A percentile compares a stretch with the other conserved stretches of the same genome.
phyloP scores from a whole-genome alignment of 2,113 vertebrate species.

The Puffinus mauretanicus region DNA sequence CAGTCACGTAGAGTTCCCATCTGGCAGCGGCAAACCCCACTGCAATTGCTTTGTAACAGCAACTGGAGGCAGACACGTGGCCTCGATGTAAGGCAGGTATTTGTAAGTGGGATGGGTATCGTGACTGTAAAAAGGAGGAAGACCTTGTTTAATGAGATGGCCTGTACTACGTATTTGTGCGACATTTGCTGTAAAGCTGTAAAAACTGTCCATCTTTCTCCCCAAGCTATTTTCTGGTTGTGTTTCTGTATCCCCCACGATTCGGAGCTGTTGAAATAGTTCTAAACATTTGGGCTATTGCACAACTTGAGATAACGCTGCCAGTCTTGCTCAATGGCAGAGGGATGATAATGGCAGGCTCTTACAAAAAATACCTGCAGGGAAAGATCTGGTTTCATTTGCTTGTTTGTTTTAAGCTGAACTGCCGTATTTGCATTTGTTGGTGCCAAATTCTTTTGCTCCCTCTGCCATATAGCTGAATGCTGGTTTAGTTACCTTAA shows the following conservation, averaged over 20 bases:
- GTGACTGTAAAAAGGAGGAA: background rate
- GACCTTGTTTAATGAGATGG: background rate
- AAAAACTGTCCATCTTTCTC: background rate
- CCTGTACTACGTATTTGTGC: background rate
- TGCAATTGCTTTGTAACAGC: background rate
- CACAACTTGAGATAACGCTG: background rate
- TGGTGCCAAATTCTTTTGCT: background rate
- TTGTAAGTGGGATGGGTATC: background rate
- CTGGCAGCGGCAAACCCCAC: background rate
- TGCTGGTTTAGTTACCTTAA: background rate
- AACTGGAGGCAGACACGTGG: background rate
- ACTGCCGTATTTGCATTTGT: background rate
- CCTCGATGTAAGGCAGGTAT: background rate
- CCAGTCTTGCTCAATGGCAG: background rate
- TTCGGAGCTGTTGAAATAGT: background rate
- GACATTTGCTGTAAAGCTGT: background rate
- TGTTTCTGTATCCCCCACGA: background rate
- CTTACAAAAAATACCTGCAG: background rate
- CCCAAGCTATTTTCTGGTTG: background rate
- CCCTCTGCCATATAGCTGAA: background rate
- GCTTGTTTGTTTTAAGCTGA: background rate
- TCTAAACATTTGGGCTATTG: background rate
- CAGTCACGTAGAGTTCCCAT: accelerated
- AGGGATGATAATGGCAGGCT: background rate
- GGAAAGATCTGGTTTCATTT: background rate